Percentiles rank a stretch among this genome's conserved stretches.
Evolutionary conservation across 1,140 invertebrate genomes (phyloP).

Genomic region (Diploscapter pachys): DNA sequence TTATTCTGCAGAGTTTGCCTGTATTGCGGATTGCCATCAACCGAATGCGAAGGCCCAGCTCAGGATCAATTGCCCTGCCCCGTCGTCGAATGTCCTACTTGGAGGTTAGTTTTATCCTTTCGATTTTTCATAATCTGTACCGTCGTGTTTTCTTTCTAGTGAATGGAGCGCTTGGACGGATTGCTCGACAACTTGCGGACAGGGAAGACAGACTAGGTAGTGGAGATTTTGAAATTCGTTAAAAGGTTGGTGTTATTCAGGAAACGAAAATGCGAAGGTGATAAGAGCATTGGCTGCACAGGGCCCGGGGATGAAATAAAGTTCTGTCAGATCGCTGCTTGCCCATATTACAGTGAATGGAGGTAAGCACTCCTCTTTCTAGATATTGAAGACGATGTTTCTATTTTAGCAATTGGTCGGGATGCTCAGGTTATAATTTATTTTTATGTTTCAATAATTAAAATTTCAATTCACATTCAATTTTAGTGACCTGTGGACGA

Average conservation of each 20-base stretch:
- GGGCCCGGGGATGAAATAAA: slow-evolving; percentile 30
- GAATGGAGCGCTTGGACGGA: slow-evolving; percentile 38
- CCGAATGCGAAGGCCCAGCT: slow-evolving; percentile 33
- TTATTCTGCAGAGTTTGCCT: slow-evolving; percentile 27
- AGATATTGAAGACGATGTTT: too few relatives aligned
- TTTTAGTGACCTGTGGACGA: slow-evolving; percentile 28
- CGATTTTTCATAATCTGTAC: neutral
- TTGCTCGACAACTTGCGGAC: slow-evolving; percentile 34
- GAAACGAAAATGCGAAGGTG: slow-evolving; percentile 32
- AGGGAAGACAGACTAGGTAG: slow-evolving; percentile 37
- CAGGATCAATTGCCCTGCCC: slow-evolving; percentile 36
- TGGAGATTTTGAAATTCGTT: neutral
- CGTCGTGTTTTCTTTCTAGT: neutral
- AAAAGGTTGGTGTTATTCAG: slow-evolving; percentile 16
- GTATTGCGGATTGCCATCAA: slow-evolving; percentile 21
- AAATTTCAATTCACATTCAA: too few relatives aligned
- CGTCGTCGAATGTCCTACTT: slow-evolving; percentile 21
- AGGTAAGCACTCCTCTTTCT: neutral
- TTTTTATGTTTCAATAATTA: neutral
- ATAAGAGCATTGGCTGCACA: slow-evolving; percentile 10
- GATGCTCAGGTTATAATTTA: slow-evolving; percentile 29
- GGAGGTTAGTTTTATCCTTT: neutral
- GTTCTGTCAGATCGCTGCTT: slow-evolving; percentile 36
- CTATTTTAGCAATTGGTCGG: slow-evolving; percentile 16
- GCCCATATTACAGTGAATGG: slow-evolving; percentile 41